phyloP scores from a whole-genome alignment of 2,113 vertebrate genomes.

The Xiphophorus hellerii region DNA sequence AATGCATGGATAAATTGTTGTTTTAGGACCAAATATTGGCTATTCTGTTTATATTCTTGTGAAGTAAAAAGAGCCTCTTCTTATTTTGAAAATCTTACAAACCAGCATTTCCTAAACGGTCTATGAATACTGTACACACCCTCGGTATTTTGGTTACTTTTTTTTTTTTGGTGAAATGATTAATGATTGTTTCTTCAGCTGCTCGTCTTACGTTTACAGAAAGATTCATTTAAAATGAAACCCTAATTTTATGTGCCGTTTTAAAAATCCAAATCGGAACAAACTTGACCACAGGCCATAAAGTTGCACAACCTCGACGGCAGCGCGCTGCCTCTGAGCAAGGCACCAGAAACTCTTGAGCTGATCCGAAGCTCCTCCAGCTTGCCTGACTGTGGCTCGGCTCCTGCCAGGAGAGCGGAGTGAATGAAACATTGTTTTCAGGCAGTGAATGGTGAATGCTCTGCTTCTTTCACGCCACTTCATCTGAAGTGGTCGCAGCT shows the following conservation, averaged over 20 bases:
- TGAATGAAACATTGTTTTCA: slow-evolving; percentile 75
- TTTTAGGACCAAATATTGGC: neutral
- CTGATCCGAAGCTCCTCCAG: slow-evolving; percentile 15
- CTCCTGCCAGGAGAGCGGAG: slow-evolving; percentile 30
- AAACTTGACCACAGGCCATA: neutral
- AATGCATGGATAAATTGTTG: neutral
- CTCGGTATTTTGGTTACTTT: no score
- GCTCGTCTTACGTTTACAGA: no score
- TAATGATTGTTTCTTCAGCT: neutral
- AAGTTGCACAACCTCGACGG: neutral
- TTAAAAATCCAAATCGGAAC: neutral
- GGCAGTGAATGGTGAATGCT: slow-evolving; percentile 73
- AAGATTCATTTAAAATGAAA: neutral
- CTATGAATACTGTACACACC: neutral
- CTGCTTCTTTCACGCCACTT: slow-evolving; percentile 73
- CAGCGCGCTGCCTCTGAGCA: slow-evolving; percentile 44
- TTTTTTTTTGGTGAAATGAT: no score
- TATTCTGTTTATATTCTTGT: neutral
- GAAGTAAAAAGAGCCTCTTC: neutral
- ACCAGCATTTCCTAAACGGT: neutral
- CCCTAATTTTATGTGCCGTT: neutral
- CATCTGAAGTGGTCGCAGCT: slow-evolving; percentile 75
- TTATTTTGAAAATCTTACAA: neutral
- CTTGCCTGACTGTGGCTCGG: slow-evolving; percentile 29
- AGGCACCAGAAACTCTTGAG: slow-evolving; percentile 34